Evolutionary conservation across 1,140 invertebrate genomes (phyloP).

Genomic region (Trachelipus rathkii): DNA sequence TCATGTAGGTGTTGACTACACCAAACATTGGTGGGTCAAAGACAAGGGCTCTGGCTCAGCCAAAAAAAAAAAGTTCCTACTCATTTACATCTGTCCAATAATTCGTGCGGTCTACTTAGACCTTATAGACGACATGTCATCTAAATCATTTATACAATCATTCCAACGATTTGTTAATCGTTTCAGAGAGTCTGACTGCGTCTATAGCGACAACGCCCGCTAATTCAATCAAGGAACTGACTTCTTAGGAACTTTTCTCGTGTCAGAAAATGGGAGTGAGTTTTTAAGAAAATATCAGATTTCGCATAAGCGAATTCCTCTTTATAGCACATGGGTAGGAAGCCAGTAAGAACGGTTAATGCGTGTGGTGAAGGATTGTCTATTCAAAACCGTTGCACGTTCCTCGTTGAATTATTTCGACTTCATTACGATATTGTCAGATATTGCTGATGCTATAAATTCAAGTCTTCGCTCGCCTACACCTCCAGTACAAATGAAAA

Average conservation of each 20-base stretch:
- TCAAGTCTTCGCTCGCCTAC: background rate
- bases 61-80: constrained; percentile 1
- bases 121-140: constrained; percentile 1
- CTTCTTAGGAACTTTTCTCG: background rate
- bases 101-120: constrained; percentile 1
- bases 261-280: background rate
- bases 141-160: background rate
- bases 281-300: background rate
- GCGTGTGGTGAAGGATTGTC: background rate
- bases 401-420: background rate
- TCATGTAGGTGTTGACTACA: constrained; percentile 4
- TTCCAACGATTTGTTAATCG: background rate
- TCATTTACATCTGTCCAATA: background rate
- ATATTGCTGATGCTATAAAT: background rate
- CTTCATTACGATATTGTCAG: background rate
- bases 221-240: background rate
- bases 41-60: background rate
- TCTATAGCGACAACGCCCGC: constrained; percentile 17
- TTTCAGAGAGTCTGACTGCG: background rate
- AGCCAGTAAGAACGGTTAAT: background rate
- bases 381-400: background rate
- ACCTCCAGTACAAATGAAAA: too few relatives aligned
- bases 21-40: constrained; percentile 1
- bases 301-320: constrained; percentile 11
- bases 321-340: background rate